Conservation (phyloP, 2,797 vertebrate species). For the Melanotaenia nigrans region DNA sequence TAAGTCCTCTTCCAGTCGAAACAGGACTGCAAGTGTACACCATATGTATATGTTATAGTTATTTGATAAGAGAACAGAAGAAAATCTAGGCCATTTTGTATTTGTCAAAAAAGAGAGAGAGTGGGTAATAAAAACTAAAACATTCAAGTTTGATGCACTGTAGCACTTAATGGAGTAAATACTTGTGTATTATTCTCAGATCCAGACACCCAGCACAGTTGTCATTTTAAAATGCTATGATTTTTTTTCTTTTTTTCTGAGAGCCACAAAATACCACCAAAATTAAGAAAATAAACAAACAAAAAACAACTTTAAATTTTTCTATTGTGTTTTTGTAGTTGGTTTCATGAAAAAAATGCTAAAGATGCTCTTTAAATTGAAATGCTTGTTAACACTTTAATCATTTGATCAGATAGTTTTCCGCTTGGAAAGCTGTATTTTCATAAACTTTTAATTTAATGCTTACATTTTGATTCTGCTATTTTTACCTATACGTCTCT, state of each 20-base stretch:
- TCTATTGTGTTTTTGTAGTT: neutral
- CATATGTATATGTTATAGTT: slow-evolving; percentile 6
- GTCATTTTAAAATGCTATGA: neutral
- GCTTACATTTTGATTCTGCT: slow-evolving; percentile 16
- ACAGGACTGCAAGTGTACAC: neutral
- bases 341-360: neutral
- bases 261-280: neutral
- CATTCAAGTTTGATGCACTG: neutral
- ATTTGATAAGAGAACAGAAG: neutral
- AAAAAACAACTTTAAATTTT: neutral
- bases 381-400: neutral
- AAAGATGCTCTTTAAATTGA: neutral
- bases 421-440: neutral
- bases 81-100: neutral
- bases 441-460: neutral
- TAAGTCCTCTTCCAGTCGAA: neutral
- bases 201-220: neutral
- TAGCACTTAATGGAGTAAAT: neutral
- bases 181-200: neutral
- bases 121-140: neutral
- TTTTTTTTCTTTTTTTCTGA: neutral
- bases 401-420: neutral
- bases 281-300: neutral
- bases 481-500: slow-evolving; percentile 29
- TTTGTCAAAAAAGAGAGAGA: neutral